Evolutionary conservation across 2,113 vertebrate species (phyloP), one percentile per base, ranked within the genome.

Genomic region (Chrysochloris asiatica): DNA sequence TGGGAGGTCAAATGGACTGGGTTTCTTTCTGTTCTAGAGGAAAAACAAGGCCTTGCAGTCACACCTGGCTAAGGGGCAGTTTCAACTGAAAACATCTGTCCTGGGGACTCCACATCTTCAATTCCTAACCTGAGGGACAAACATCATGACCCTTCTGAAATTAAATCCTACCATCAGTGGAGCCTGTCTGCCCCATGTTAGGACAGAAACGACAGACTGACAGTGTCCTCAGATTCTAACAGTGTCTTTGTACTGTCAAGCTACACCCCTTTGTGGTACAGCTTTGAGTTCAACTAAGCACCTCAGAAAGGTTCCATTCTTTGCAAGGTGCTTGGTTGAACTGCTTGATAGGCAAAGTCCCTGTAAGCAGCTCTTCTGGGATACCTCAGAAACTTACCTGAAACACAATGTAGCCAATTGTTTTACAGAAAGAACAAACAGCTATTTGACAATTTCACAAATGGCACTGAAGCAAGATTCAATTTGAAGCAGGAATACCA

Each of bases 401-500:
- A 88, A 50, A 89, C 77, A 91, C 17, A 76, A 13, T 24, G 50
- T 28, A 28, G 30, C 30, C 56, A 33, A 65, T 7, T 93, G 79
- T 72, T 50, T 36, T 17, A 54, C 16, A 61, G 28, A 43, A 76
- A 17, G 61, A 92, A 87, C 61, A 76, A 84, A 63, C 6, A 47
- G 69, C 65, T 76, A 45, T 28, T 45, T 50, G 83, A 78, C 38
- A 28, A 47, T n/a, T 79, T 86, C 30, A 47, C 24, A 43, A 21
- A n/a, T 36, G 36, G 33, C 69, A 86, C 43, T 45, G 19, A 89
- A 78, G 81, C 48, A 71, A 79, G 43, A 63, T 36, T 83, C 2
- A 6, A 79, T 54, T 85, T 77, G 71, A 71, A 73, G 45, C 1
- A 90, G 69, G 50, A 93, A 72, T 72, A 78, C 85, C 85, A 89